These are phyloP conservation scores for Hipposideros armiger DNA, from an alignment of 2,113 vertebrate species.

Conservation along the genomic window DNA sequence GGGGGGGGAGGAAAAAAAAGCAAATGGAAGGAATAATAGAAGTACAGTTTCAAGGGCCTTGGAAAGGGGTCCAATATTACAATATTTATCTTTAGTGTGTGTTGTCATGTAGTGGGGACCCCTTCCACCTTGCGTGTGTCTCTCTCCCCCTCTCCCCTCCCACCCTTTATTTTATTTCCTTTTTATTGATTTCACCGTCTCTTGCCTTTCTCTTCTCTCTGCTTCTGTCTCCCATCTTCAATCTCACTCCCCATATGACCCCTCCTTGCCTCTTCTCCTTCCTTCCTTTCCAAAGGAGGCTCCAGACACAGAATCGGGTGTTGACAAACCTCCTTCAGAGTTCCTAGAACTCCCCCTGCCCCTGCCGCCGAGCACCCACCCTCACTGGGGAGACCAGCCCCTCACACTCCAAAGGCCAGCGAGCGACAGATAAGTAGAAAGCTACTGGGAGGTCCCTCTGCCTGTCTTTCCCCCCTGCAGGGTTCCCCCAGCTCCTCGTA, in stretches of 20 bases:
- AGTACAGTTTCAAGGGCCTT: background rate
- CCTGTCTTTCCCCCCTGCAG: background rate
- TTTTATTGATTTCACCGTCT: background rate
- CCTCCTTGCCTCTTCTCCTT: background rate
- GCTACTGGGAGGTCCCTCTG: background rate
- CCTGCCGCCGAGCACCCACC: background rate
- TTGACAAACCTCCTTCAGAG: background rate
- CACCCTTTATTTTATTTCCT: background rate
- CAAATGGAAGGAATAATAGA: background rate
- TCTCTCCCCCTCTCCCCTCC: background rate
- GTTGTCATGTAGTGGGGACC: accelerated
- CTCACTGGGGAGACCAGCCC: background rate
- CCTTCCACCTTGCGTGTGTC: background rate
- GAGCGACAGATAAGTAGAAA: background rate
- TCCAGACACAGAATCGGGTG: background rate
- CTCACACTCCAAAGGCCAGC: accelerated
- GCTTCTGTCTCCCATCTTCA: too few species aligned
- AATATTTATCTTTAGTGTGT: background rate
- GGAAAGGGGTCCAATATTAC: background rate
- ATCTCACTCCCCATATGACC: background rate
- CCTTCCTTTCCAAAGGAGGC: background rate
- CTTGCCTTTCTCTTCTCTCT: background rate
- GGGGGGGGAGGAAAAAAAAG: background rate
- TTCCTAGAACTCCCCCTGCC: background rate
- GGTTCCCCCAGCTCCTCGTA: background rate